Percentiles rank a stretch among this genome's conserved stretches.
These are phyloP conservation scores for Epinotia demarniana DNA, from an alignment of 2,888 invertebrate species.

Conservation along the genomic window DNA sequence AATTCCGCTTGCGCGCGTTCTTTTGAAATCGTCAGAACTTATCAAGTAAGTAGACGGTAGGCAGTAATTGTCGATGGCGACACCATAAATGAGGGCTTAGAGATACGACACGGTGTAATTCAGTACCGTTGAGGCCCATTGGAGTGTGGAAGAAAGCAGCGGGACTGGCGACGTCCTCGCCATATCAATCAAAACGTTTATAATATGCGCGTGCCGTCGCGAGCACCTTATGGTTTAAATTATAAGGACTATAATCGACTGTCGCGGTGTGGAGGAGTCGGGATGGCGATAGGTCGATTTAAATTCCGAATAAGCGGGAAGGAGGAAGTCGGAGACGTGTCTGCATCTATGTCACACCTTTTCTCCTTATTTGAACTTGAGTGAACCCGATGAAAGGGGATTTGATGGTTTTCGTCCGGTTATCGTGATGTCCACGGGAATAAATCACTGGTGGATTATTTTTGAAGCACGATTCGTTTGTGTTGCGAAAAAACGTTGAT, in stretches of 20 bases:
- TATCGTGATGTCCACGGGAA: slow-evolving; percentile 39
- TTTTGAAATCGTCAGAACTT: slow-evolving; percentile 45
- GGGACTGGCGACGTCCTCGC: slow-evolving; percentile 75
- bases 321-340: slow-evolving; percentile 79
- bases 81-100: slow-evolving; percentile 77
- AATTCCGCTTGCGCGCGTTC: slow-evolving; percentile 46
- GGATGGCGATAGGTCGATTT: slow-evolving; percentile 80
- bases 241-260: slow-evolving; percentile 39
- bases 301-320: slow-evolving; percentile 83
- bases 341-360: slow-evolving; percentile 81
- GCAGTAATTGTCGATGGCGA: slow-evolving; percentile 61
- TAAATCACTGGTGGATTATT: slow-evolving; percentile 21
- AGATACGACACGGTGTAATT: slow-evolving; percentile 78
- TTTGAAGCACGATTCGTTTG: slow-evolving; percentile 16
- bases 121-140: slow-evolving; percentile 80
- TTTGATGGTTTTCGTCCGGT: slow-evolving; percentile 37
- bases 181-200: slow-evolving; percentile 81
- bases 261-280: slow-evolving; percentile 42
- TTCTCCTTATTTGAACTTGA: slow-evolving; percentile 81
- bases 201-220: slow-evolving; percentile 64
- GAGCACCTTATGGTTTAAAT: slow-evolving; percentile 25
- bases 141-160: slow-evolving; percentile 81
- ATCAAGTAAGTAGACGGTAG: slow-evolving; percentile 44
- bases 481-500: slow-evolving; percentile 19
- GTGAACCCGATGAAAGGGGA: slow-evolving; percentile 70